phyloP scores from a whole-genome alignment of 2,113 vertebrate species.

The Ahaetulla prasina region DNA sequence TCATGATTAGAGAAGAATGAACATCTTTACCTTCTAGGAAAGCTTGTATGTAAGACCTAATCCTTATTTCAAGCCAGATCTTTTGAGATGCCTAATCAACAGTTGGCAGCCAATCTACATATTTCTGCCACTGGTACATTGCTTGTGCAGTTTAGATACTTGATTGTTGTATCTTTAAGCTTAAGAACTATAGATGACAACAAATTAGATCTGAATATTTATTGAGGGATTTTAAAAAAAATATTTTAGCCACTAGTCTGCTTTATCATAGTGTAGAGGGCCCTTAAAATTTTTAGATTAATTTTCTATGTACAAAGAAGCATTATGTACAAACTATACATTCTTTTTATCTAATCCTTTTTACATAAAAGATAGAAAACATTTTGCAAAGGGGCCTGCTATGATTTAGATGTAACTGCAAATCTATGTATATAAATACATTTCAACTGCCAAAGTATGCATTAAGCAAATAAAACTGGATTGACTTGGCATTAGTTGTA shows the following conservation, averaged over 20 bases:
- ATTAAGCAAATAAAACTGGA: constrained; percentile 47
- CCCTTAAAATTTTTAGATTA: constrained; percentile 57
- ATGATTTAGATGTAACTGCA: constrained; percentile 51
- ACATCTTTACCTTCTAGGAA: neutral
- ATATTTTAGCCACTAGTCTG: constrained; percentile 56
- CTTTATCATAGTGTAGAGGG: constrained; percentile 67
- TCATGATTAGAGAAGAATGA: neutral
- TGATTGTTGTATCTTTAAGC: neutral
- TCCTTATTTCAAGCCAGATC: neutral
- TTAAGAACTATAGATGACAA: constrained; percentile 31
- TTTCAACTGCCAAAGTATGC: constrained; percentile 55
- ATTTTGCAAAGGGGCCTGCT: constrained; percentile 53
- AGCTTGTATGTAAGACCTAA: neutral
- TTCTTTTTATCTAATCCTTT: constrained; percentile 61
- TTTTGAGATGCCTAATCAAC: neutral
- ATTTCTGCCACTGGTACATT: neutral
- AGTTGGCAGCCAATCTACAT: neutral
- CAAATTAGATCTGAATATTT: constrained; percentile 42
- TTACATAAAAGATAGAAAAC: constrained; percentile 60
- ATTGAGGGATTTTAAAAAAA: constrained; percentile 50
- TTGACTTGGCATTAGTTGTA: constrained; percentile 46
- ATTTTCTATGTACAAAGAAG: constrained; percentile 62
- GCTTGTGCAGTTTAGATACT: neutral
- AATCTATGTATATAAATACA: constrained; percentile 60
- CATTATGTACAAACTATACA: constrained; percentile 65